Base-by-base conservation (phyloP, 2,113 vertebrate species). In the Cinclus mexicanus region DNA sequence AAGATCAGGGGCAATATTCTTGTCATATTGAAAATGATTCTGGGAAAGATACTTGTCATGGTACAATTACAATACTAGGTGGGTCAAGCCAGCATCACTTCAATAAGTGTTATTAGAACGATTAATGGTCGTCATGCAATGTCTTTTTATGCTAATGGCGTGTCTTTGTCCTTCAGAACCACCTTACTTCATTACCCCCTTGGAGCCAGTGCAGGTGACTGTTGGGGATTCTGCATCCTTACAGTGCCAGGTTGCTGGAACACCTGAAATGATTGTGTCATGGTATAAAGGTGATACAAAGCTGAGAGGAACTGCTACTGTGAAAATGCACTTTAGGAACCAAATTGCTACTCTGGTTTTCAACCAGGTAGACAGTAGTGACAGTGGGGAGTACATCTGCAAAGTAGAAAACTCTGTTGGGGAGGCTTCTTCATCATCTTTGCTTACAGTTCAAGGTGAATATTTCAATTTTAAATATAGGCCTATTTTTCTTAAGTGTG, bases 271-370 rank as follows among this genome's bases (percentile, higher is more conserved):
- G 93, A 99, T 99, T 94, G 98, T 99, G 80, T 98, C 99, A 3
- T 99, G 99, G 99, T 99, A 99, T 95, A 99, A 99, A 97, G 99
- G 98, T 0, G 99, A 99, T 63, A 99, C 99, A 47, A 99, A 99
- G 93, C 97, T 99, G 57, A 98, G 99, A 76, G 99, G 99, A 82
- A 98, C 98, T 74, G 98, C 98, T 83, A 98, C 98, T 67, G 98
- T 98, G 88, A 99, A 97, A 97, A 98, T 99, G 97, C 98, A 99
- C 75, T 99, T 98, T 96, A 97, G 96, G 60, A 99, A 99, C 96
- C 99, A 99, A 24, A 77, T 98, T 49, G 99, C 99, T 83, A 99
- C 98, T 85, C 97, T 99, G 95, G 98, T 99, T 97, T 98, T 99
- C 96, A 99, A 98, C 96, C 99, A 99, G 78, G 98, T 98, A 94